Evolutionary conservation across 2,113 vertebrate species (phyloP).

Genomic region (Eolophus roseicapilla): DNA sequence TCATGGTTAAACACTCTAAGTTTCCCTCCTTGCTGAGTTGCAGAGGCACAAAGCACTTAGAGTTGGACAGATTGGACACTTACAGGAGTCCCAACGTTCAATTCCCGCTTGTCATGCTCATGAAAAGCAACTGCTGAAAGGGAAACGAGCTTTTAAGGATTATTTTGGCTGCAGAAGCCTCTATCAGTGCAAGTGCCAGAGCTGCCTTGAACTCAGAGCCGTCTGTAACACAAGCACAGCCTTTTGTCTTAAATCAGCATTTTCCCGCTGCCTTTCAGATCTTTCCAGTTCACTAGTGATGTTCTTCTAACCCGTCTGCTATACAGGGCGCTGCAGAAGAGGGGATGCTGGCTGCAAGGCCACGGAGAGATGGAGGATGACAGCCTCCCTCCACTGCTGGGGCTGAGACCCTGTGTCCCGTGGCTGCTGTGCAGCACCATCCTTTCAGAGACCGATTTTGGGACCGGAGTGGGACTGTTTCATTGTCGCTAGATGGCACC

Average conservation of each 20-base stretch:
- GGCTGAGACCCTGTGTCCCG: rapidly evolving
- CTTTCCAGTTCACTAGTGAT: background rate
- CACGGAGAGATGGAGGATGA: too few species aligned
- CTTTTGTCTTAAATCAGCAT: background rate
- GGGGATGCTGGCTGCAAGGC: background rate
- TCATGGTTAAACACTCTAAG: background rate
- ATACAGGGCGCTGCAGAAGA: background rate
- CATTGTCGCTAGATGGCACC: constrained; percentile 49
- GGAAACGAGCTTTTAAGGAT: background rate
- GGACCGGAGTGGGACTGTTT: rapidly evolving
- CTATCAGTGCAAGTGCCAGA: background rate
- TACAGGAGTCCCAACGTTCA: background rate
- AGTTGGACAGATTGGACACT: background rate
- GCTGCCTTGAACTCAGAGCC: background rate
- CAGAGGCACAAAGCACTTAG: background rate
- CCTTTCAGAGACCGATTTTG: background rate
- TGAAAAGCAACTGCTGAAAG: background rate
- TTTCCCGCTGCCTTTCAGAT: background rate
- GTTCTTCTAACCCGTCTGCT: background rate
- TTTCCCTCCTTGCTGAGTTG: background rate
- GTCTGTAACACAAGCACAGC: background rate
- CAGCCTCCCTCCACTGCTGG: background rate
- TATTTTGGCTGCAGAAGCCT: background rate
- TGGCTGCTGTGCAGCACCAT: background rate
- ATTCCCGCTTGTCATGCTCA: background rate